phyloP scores from a whole-genome alignment of 2,888 invertebrate genomes.

The Apodemia duryi region DNA sequence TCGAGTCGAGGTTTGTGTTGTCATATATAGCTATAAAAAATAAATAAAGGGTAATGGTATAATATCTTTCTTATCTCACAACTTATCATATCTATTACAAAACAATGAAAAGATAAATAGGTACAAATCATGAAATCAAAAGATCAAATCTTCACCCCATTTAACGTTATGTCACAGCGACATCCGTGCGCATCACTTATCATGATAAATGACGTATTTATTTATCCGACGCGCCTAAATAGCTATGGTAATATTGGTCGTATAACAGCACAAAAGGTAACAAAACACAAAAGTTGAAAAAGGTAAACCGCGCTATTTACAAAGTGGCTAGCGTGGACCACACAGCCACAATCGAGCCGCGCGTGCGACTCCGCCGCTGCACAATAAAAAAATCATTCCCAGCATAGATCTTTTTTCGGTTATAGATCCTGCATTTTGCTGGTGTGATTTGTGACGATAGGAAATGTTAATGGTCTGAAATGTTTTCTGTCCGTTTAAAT shows the following conservation, averaged over 20 bases:
- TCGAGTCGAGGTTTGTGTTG: neutral
- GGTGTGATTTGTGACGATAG: constrained; percentile 79
- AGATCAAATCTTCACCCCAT: constrained; percentile 68
- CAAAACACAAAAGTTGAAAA: constrained; percentile 80
- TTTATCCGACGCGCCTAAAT: constrained; percentile 78
- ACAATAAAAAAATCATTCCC: constrained; percentile 67
- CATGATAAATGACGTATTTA: constrained; percentile 79
- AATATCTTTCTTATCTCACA: neutral
- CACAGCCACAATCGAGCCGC: constrained; percentile 78
- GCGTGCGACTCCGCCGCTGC: constrained; percentile 73
- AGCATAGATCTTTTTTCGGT: constrained; percentile 74
- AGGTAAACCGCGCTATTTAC: constrained; percentile 80
- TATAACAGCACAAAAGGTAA: constrained; percentile 80
- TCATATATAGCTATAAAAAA: neutral
- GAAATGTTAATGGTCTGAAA: constrained; percentile 64
- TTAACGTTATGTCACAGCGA: constrained; percentile 56
- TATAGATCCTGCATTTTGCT: constrained; percentile 76
- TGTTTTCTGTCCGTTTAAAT: neutral
- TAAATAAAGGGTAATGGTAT: neutral
- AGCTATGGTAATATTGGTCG: constrained; percentile 79
- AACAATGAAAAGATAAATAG: constrained; percentile 64
- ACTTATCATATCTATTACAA: constrained; percentile 30
- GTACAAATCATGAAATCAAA: constrained; percentile 56
- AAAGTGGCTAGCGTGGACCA: constrained; percentile 79
- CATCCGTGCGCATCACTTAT: constrained; percentile 73